Percentiles rank a stretch among this genome's conserved stretches.
Evolutionary conservation across 2,797 vertebrate genomes (phyloP).

Genomic region (Eurystomus glaucurus): DNA sequence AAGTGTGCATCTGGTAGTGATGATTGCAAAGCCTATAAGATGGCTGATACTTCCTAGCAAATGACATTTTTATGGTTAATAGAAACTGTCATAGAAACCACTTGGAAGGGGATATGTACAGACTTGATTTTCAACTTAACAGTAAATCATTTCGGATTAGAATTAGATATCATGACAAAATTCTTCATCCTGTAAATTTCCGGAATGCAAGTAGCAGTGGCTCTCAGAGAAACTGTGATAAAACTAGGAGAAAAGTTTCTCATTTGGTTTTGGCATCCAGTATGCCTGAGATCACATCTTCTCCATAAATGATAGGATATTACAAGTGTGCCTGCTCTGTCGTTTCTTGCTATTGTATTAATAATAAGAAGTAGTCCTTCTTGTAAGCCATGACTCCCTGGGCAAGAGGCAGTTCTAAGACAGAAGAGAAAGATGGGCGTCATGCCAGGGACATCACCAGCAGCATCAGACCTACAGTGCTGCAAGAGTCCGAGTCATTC

Average conservation of each 20-base stretch:
- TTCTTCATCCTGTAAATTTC: slow-evolving; percentile 65
- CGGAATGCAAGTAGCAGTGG: slow-evolving; percentile 2
- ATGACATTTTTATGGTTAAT: slow-evolving; percentile 79
- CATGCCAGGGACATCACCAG: background rate
- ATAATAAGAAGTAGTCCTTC: background rate
- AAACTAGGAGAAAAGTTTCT: slow-evolving; percentile 58
- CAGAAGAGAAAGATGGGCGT: background rate
- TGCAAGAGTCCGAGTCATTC: background rate
- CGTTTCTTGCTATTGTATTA: background rate
- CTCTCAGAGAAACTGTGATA: slow-evolving; percentile 34
- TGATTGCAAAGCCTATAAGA: slow-evolving; percentile 74
- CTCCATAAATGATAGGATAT: background rate
- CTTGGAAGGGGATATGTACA: slow-evolving; percentile 61
- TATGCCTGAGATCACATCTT: background rate
- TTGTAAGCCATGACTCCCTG: background rate
- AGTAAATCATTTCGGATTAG: slow-evolving; percentile 68
- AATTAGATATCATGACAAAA: slow-evolving; percentile 71
- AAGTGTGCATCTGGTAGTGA: slow-evolving; percentile 64
- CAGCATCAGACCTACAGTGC: background rate
- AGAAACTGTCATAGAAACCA: slow-evolving; percentile 70
- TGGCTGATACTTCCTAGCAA: slow-evolving; percentile 73
- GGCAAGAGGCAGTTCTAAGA: background rate
- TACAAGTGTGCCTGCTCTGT: background rate
- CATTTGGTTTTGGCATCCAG: slow-evolving; percentile 11
- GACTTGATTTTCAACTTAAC: slow-evolving; percentile 70